Conservation (phyloP, 2,888 invertebrate genomes). For the Crepidodera aurea region DNA sequence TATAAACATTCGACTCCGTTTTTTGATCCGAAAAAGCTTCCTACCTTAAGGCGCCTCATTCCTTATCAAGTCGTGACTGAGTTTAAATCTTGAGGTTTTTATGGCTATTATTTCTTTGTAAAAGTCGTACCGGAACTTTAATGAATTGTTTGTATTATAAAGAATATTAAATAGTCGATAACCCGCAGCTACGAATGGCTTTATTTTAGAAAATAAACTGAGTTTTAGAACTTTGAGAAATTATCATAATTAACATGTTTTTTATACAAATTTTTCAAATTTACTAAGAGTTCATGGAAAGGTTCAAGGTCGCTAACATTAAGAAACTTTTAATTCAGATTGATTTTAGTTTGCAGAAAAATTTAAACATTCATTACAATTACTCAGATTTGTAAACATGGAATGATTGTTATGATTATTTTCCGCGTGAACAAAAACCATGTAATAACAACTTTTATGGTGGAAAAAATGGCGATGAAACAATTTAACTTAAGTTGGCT, state of each 20-base stretch:
- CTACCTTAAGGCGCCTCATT: constrained; percentile 30
- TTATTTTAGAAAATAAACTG: constrained; percentile 4
- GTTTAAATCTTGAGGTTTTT: constrained; percentile 28
- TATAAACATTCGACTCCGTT: constrained; percentile 1
- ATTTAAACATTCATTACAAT: too few relatives aligned
- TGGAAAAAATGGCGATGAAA: too few relatives aligned
- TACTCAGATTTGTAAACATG: too few relatives aligned
- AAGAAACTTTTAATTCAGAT: too few relatives aligned
- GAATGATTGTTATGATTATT: too few relatives aligned
- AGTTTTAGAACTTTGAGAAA: background rate
- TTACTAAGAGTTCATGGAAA: too few relatives aligned
- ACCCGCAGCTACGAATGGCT: constrained; percentile 23
- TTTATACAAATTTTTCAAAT: background rate
- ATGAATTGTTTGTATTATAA: constrained; percentile 28
- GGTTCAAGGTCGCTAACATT: too few relatives aligned
- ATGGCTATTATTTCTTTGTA: constrained; percentile 21
- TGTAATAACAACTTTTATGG: too few relatives aligned
- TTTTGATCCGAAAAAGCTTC: constrained; percentile 20
- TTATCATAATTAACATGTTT: background rate
- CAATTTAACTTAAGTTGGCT: too few relatives aligned
- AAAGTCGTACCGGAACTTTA: constrained; percentile 19
- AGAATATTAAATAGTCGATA: constrained; percentile 21
- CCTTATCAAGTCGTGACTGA: constrained; percentile 31
- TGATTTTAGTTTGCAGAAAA: too few relatives aligned
- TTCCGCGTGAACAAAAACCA: too few relatives aligned